Percentiles rank a stretch among this genome's conserved stretches.
phyloP scores from a whole-genome alignment of 2,797 vertebrate species.

The Hyperoplus lanceolatus region DNA sequence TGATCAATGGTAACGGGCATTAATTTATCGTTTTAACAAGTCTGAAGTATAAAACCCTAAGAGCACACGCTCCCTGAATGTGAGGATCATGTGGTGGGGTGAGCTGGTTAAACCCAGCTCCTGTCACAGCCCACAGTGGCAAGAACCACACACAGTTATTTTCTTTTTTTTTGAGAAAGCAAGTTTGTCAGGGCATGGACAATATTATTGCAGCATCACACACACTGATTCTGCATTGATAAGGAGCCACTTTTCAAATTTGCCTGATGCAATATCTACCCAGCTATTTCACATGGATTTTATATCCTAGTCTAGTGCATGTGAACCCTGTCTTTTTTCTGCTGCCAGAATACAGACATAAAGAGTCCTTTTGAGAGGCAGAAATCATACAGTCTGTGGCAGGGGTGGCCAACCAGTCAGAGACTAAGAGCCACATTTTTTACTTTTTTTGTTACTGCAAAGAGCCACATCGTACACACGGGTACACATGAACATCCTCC shows the following conservation, averaged over 20 bases:
- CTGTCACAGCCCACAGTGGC: conserved; percentile 7
- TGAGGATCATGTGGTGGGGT: conserved; percentile 30
- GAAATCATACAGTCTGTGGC: background rate
- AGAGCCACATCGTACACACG: too few relatives aligned
- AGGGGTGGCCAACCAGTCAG: too few relatives aligned
- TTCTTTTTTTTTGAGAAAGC: background rate
- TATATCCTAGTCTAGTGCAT: background rate
- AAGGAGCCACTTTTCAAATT: too few relatives aligned
- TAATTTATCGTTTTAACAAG: background rate
- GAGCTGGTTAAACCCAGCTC: conserved; percentile 29
- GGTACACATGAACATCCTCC: too few relatives aligned
- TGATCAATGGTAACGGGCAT: background rate
- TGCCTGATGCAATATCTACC: too few relatives aligned
- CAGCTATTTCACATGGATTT: background rate
- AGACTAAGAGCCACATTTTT: too few relatives aligned
- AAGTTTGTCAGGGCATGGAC: background rate
- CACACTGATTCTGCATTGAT: background rate
- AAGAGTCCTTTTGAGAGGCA: background rate
- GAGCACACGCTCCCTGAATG: background rate
- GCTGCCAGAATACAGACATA: background rate
- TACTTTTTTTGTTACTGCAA: too few relatives aligned
- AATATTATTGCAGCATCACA: background rate
- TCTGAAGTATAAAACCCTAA: background rate
- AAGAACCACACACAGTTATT: conserved; percentile 3
- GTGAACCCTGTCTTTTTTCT: conserved; percentile 2